Percentiles rank a stretch among this genome's conserved stretches.
Conservation (phyloP, 1,140 invertebrate genomes). For the Bombyx mandarina region DNA sequence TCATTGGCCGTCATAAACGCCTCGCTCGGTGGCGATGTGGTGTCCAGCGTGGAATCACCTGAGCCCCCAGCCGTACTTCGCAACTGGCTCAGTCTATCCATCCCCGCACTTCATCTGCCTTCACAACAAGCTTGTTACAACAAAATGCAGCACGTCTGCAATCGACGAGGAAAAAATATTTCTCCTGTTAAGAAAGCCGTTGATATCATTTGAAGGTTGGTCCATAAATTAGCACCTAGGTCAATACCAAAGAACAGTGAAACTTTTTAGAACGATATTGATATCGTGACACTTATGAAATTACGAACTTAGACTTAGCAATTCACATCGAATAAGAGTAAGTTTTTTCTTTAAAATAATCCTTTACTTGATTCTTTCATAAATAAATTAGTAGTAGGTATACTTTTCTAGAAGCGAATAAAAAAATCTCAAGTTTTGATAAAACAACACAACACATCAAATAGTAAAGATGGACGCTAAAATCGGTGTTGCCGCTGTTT, state of each 20-base stretch:
- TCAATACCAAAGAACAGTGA: constrained; percentile 65
- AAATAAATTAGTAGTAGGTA: constrained; percentile 11
- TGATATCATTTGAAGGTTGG: constrained; percentile 56
- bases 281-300: constrained; percentile 61
- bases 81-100: constrained; percentile 64
- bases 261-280: constrained; percentile 63
- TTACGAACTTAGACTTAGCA: constrained; percentile 22
- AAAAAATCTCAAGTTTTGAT: constrained; percentile 33
- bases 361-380: constrained; percentile 9
- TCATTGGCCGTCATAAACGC: constrained; percentile 62
- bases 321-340: constrained; percentile 18
- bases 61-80: constrained; percentile 45
- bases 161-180: constrained; percentile 6
- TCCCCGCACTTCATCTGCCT: constrained; percentile 63
- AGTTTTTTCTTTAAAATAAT: constrained; percentile 13
- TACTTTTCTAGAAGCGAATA: constrained; percentile 38
- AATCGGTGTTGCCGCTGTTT: constrained; percentile 51
- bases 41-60: constrained; percentile 49
- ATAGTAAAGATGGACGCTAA: constrained; percentile 67
- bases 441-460: constrained; percentile 65
- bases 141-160: constrained; percentile 10
- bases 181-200: constrained; percentile 18
- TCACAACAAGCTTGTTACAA: constrained; percentile 31
- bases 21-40: constrained; percentile 44
- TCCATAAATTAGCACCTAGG: constrained; percentile 60